Evolutionary conservation across 35 echinoderm and acorn worm genomes (phyloP).

Genomic region (Patiria miniata): DNA sequence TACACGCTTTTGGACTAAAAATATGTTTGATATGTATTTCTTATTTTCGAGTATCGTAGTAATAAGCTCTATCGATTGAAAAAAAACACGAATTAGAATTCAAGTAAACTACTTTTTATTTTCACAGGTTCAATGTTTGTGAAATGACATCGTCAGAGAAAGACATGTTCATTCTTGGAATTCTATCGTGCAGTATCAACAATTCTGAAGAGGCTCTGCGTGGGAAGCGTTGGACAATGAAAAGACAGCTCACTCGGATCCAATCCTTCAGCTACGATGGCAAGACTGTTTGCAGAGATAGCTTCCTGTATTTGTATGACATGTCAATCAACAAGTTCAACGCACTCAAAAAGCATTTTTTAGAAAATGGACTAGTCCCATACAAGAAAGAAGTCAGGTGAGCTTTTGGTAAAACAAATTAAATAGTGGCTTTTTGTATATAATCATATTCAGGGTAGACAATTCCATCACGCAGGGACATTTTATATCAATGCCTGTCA

Average conservation of each 20-base stretch:
- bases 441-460: background rate
- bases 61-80: no score
- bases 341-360: background rate
- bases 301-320: background rate
- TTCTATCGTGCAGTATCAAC: conserved; percentile 6
- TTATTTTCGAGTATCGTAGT: no score
- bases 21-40: no score
- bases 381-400: background rate
- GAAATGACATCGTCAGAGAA: conserved; percentile 11
- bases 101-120: no score
- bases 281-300: background rate
- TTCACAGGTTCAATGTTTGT: no score
- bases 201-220: background rate
- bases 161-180: background rate
- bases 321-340: background rate
- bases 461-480: background rate
- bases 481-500: background rate
- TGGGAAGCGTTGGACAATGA: background rate
- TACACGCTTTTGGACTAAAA: no score
- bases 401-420: background rate
- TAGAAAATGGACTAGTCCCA: background rate
- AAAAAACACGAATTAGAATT: no score
- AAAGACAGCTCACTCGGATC: background rate
- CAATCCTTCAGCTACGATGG: background rate
- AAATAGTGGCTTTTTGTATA: background rate